Conservation (phyloP, 2,888 invertebrate genomes). For the Spodoptera picta region DNA sequence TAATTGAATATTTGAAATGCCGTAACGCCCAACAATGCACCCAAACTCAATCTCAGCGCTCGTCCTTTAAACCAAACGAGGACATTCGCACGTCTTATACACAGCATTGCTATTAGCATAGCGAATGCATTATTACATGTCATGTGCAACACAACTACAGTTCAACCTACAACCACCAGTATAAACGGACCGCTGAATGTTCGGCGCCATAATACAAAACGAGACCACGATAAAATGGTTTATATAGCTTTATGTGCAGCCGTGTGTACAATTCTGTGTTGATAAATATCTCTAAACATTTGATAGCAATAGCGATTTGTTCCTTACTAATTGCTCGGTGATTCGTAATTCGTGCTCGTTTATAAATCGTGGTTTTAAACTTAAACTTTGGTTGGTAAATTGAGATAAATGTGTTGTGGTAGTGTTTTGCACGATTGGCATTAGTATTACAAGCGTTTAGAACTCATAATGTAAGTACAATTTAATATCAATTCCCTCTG, state of each 20-base stretch:
- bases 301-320: conserved; percentile 56
- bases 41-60: conserved; percentile 44
- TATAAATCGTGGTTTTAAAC: conserved; percentile 33
- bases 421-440: conserved; percentile 40
- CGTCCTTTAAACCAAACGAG: conserved; percentile 72
- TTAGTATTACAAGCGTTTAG: conserved; percentile 12
- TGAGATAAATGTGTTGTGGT: conserved; percentile 31
- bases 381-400: conserved; percentile 25
- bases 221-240: no score
- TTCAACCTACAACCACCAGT: no score
- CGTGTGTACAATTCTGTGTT: conserved; percentile 18
- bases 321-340: conserved; percentile 52
- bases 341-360: conserved; percentile 53
- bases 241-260: no score
- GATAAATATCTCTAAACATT: conserved; percentile 52
- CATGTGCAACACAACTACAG: conserved; percentile 58
- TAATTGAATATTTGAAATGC: background rate
- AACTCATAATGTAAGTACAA: background rate
- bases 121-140: conserved; percentile 74
- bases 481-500: no score
- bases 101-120: conserved; percentile 66
- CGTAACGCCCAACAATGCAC: conserved; percentile 49
- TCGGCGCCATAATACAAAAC: no score
- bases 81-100: conserved; percentile 70
- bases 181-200: no score